Conservation (phyloP, 2,888 invertebrate genomes). For the Cremastobaeus sp. region DNA sequence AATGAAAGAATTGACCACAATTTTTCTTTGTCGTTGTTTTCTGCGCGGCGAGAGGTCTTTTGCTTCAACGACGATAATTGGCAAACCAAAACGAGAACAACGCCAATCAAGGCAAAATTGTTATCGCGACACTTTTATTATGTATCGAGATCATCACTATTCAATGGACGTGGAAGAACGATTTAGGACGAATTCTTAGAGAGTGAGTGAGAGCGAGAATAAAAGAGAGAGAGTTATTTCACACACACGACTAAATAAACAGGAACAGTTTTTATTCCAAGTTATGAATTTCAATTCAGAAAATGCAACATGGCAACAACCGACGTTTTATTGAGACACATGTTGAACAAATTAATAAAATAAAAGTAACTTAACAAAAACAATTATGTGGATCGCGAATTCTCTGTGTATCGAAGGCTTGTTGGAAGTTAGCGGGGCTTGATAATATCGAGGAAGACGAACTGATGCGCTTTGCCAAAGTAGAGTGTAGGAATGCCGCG, state of each 20-base stretch:
- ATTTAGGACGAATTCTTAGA: slow-evolving; percentile 58
- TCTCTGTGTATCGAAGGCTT: slow-evolving; percentile 11
- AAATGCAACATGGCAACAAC: background rate
- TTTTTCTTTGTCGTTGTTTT: slow-evolving; percentile 10
- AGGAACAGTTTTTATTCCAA: slow-evolving; percentile 14
- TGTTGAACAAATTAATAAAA: slow-evolving; percentile 2
- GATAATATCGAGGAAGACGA: slow-evolving; percentile 37
- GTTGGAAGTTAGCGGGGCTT: slow-evolving; percentile 24
- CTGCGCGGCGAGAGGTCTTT: slow-evolving; percentile 19
- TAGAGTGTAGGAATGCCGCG: slow-evolving; percentile 31
- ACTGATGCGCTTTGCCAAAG: slow-evolving; percentile 35
- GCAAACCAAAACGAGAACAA: slow-evolving; percentile 6
- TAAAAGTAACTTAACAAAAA: background rate
- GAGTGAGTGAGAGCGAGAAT: slow-evolving; percentile 45
- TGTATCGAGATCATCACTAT: slow-evolving; percentile 28
- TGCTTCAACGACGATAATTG: slow-evolving; percentile 5
- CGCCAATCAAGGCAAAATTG: slow-evolving; percentile 15
- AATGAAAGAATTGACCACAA: background rate
- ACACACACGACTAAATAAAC: slow-evolving; percentile 31
- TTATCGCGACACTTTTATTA: slow-evolving; percentile 18
- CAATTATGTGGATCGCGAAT: slow-evolving; percentile 9
- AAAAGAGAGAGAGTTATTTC: slow-evolving; percentile 22
- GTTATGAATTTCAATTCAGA: slow-evolving; percentile 4
- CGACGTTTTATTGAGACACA: slow-evolving; percentile 1
- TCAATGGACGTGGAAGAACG: slow-evolving; percentile 61